phyloP scores from a whole-genome alignment of 2,888 invertebrate genomes.

The Schizaphis graminum region DNA sequence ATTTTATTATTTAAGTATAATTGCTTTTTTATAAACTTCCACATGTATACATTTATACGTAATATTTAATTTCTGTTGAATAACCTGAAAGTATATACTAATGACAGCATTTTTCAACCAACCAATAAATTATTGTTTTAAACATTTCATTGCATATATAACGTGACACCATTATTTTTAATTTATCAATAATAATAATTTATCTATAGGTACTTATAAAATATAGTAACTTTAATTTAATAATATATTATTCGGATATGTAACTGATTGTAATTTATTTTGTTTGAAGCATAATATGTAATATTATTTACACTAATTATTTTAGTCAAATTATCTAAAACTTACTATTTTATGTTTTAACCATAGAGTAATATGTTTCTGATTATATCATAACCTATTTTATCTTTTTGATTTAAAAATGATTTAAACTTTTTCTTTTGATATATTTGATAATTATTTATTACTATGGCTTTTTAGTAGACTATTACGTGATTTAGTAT shows the following conservation, averaged over 20 bases:
- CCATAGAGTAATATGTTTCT: background rate
- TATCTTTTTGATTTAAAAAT: background rate
- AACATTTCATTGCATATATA: background rate
- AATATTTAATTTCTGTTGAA: background rate
- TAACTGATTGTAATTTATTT: background rate
- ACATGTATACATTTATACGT: background rate
- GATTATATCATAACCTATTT: background rate
- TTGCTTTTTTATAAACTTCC: background rate
- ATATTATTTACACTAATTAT: background rate
- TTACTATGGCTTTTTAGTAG: constrained; percentile 8
- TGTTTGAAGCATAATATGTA: background rate
- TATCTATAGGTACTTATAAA: background rate
- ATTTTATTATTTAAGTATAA: background rate
- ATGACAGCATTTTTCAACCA: background rate
- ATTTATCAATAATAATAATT: background rate
- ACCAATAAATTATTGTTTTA: background rate
- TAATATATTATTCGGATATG: background rate
- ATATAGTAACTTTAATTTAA: background rate
- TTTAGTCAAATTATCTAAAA: background rate
- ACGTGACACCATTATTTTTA: background rate
- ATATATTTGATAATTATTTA: background rate
- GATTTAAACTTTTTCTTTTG: constrained; percentile 27
- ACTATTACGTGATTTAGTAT: background rate
- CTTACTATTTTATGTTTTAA: background rate
- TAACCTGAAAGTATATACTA: background rate